Evolutionary conservation across 2,113 vertebrate genomes (phyloP).

Genomic region (Rhinopomastus cyanomelas): DNA sequence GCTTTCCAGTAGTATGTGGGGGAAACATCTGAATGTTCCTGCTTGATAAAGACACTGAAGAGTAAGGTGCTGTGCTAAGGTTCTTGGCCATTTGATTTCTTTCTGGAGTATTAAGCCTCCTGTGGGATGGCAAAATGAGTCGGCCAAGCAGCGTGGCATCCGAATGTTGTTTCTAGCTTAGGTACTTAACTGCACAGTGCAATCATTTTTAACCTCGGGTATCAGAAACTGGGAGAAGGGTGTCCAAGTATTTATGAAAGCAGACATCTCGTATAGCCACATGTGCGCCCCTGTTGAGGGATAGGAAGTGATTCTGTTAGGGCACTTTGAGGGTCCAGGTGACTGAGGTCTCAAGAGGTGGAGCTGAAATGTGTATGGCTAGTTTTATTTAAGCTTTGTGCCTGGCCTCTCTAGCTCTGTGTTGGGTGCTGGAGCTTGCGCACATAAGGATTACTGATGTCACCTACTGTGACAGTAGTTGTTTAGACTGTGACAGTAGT

Average conservation of each 20-base stretch:
- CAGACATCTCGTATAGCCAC: fast-evolving
- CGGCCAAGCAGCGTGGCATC: neutral
- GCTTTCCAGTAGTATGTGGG: neutral
- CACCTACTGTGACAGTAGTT: neutral
- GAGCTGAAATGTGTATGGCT: neutral
- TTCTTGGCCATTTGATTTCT: neutral
- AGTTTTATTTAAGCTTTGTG: neutral
- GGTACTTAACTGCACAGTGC: neutral
- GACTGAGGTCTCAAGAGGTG: neutral
- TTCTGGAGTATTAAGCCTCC: neutral
- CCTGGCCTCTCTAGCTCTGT: neutral
- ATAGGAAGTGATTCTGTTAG: neutral
- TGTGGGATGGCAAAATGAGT: neutral
- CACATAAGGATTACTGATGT: neutral
- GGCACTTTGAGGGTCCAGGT: neutral
- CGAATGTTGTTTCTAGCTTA: neutral
- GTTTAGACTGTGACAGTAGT: neutral
- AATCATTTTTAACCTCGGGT: neutral
- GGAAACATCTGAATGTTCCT: neutral
- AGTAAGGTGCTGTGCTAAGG: neutral
- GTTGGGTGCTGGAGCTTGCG: neutral
- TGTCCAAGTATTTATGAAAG: neutral
- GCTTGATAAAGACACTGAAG: neutral
- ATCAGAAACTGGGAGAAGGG: neutral
- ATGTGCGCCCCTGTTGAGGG: neutral